phyloP scores from a whole-genome alignment of 2,113 vertebrate genomes.

The Calonectris borealis region DNA sequence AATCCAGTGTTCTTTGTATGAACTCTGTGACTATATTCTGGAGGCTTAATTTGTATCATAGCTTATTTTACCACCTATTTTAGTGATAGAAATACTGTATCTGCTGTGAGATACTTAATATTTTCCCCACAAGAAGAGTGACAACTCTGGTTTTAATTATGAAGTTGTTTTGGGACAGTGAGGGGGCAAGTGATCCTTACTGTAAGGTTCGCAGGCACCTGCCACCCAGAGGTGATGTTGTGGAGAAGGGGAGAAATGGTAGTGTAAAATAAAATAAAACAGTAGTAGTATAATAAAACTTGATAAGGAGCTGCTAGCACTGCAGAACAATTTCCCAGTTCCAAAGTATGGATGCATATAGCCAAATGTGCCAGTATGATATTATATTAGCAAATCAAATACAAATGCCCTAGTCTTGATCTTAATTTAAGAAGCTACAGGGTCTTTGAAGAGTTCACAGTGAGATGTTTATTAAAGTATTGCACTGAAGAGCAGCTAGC shows the following conservation, averaged over 20 bases:
- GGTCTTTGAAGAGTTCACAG: not conserved
- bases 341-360: not conserved
- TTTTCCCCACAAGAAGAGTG: not conserved
- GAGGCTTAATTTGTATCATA: not conserved
- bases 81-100: not conserved
- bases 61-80: not conserved
- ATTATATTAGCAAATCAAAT: not conserved
- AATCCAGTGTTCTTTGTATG: not conserved
- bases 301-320: not conserved
- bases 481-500: not conserved
- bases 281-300: not conserved
- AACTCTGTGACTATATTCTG: not conserved
- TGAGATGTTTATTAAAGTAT: not conserved
- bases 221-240: not conserved
- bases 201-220: not conserved
- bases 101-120: not conserved
- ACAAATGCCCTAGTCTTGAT: not conserved
- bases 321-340: not conserved
- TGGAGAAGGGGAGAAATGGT: not conserved
- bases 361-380: not conserved
- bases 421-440: not conserved
- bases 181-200: not conserved
- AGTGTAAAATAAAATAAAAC: not conserved
- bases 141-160: not conserved
- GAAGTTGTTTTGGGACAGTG: not conserved